Conservation (phyloP, 2,113 vertebrate genomes). For the Sceloporus tristichus region DNA sequence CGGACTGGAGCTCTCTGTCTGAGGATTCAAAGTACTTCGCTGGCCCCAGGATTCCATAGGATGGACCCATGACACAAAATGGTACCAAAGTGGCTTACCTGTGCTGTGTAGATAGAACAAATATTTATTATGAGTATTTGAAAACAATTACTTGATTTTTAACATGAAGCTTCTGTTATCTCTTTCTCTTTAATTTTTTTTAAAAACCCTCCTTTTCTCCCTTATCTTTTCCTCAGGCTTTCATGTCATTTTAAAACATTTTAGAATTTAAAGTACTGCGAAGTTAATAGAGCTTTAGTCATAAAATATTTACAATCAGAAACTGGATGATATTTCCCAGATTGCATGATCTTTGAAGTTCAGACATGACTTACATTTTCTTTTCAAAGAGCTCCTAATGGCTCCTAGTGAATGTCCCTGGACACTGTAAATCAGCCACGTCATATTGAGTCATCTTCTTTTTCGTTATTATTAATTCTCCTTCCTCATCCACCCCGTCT, state of each 20-base stretch:
- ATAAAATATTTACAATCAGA: slow-evolving; percentile 64
- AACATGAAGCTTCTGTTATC: slow-evolving; percentile 25
- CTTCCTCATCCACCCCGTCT: background rate
- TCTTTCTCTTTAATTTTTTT: background rate
- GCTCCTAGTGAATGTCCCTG: slow-evolving; percentile 25
- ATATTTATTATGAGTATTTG: slow-evolving; percentile 38
- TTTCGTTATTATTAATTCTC: slow-evolving; percentile 23
- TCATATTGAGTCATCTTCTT: slow-evolving; percentile 12
- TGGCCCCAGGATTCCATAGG: too few relatives aligned
- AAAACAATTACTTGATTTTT: slow-evolving; percentile 55
- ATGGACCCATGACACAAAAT: too few relatives aligned
- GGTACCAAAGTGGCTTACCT: too few relatives aligned
- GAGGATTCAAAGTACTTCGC: too few relatives aligned
- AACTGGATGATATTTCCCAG: slow-evolving; percentile 54
- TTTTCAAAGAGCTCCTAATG: slow-evolving; percentile 61
- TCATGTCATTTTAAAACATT: slow-evolving; percentile 40
- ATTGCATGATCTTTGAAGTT: slow-evolving; percentile 64
- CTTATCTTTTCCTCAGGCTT: slow-evolving; percentile 31
- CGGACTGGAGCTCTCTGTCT: too few relatives aligned
- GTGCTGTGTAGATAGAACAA: background rate
- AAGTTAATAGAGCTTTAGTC: slow-evolving; percentile 49
- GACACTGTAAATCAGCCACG: slow-evolving; percentile 27
- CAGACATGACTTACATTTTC: slow-evolving; percentile 61
- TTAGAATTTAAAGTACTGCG: slow-evolving; percentile 55
- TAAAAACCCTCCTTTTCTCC: background rate